Conservation (phyloP, 2,888 invertebrate genomes). For the Xiphydria camelus region DNA sequence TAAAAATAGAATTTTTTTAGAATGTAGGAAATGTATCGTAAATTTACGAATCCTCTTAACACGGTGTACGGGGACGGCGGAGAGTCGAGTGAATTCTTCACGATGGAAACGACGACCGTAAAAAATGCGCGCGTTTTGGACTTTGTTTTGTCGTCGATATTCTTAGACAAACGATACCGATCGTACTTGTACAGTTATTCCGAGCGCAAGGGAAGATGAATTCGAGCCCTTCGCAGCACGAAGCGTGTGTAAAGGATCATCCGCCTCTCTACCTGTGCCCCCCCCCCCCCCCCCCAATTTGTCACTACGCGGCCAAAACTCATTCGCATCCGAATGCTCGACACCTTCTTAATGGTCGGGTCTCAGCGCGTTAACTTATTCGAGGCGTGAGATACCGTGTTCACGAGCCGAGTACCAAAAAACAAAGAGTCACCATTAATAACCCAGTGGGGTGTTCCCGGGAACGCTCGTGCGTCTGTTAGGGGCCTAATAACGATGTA, state of each 20-base stretch:
- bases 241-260: too few relatives aligned
- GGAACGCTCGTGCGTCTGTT: constrained; percentile 44
- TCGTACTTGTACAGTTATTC: too few relatives aligned
- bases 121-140: too few relatives aligned
- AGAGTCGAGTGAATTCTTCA: too few relatives aligned
- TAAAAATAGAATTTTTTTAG: too few relatives aligned
- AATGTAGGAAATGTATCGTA: too few relatives aligned
- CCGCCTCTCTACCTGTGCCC: constrained; percentile 34
- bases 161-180: too few relatives aligned
- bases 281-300: constrained; percentile 33
- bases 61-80: too few relatives aligned
- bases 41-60: too few relatives aligned
- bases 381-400: constrained; percentile 33
- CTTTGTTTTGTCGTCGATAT: too few relatives aligned
- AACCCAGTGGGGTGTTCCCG: constrained; percentile 48
- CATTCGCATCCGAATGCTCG: constrained; percentile 33
- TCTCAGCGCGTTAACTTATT: constrained; percentile 41
- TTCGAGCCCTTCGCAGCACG: constrained; percentile 19
- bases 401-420: constrained; percentile 34
- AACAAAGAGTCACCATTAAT: constrained; percentile 47
- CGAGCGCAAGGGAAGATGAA: too few relatives aligned
- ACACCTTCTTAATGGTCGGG: constrained; percentile 33
- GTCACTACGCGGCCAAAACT: constrained; percentile 29
- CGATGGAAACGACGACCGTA: too few relatives aligned
- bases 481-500: constrained; percentile 48